Conservation (phyloP, 2,797 vertebrate genomes). For the Tokudaia muenninki region DNA sequence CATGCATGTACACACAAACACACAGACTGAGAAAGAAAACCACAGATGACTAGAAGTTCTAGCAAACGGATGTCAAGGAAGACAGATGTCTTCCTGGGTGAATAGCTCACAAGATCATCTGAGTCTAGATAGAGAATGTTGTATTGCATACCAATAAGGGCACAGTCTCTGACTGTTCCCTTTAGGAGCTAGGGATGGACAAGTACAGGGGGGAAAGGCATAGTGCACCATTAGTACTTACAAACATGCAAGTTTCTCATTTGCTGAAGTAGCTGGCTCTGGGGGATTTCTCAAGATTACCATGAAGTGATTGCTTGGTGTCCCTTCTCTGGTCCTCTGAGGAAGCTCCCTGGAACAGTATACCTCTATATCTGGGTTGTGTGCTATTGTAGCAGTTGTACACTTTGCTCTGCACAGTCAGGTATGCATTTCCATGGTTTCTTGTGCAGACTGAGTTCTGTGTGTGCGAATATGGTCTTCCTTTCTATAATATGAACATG, state of each 20-base stretch:
- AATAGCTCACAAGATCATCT: conserved; percentile 90
- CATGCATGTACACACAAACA: neutral
- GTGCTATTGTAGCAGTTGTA: neutral
- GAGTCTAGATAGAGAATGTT: conserved; percentile 88
- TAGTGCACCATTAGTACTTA: conserved; percentile 70
- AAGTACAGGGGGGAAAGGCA: conserved; percentile 83
- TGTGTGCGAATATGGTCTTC: neutral
- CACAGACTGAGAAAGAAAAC: conserved; percentile 36
- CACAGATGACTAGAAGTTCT: conserved; percentile 89
- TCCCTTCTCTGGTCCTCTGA: neutral
- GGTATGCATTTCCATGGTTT: neutral
- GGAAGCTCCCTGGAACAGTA: neutral
- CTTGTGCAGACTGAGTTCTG: neutral
- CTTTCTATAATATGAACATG: neutral
- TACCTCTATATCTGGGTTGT: neutral
- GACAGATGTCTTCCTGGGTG: conserved; percentile 88
- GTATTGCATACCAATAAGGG: conserved; percentile 89
- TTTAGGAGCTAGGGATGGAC: conserved; percentile 87
- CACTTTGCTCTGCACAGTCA: neutral
- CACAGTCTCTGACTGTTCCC: conserved; percentile 87
- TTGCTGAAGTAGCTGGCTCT: conserved; percentile 17
- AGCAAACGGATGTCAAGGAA: conserved; percentile 89
- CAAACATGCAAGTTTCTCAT: conserved; percentile 67
- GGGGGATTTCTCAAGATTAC: neutral
- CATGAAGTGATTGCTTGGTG: neutral